These are phyloP conservation scores for Copidosoma aretas DNA, from an alignment of 2,888 invertebrate species.

Conservation along the genomic window DNA sequence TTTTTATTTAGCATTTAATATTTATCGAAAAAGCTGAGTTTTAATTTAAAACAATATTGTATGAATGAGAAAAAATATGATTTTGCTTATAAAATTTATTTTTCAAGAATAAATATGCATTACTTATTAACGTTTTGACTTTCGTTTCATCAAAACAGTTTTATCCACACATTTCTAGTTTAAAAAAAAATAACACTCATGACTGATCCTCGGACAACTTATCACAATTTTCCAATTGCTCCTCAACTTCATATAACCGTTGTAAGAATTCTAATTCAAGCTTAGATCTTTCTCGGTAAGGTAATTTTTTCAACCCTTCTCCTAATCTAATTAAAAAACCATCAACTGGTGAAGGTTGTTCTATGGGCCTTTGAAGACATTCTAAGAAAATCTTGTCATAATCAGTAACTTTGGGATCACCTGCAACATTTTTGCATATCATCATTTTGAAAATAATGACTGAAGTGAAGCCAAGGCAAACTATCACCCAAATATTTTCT, in stretches of 20 bases:
- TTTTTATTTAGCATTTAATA: too few relatives aligned
- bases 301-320: constrained; percentile 26
- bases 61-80: too few relatives aligned
- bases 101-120: too few relatives aligned
- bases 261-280: constrained; percentile 24
- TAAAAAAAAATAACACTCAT: too few relatives aligned
- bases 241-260: constrained; percentile 15
- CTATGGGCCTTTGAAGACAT: constrained; percentile 19
- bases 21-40: too few relatives aligned
- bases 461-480: background rate
- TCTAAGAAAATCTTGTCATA: constrained; percentile 27
- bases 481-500: background rate
- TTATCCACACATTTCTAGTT: too few relatives aligned
- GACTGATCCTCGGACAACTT: too few relatives aligned
- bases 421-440: constrained; percentile 9
- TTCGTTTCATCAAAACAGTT: too few relatives aligned
- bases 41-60: too few relatives aligned
- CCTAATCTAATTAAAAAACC: constrained; percentile 25
- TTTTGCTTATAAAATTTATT: too few relatives aligned
- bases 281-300: constrained; percentile 20
- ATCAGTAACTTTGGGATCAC: background rate
- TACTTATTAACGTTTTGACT: too few relatives aligned
- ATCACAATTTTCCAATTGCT: background rate
- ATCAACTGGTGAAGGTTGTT: constrained; percentile 29
- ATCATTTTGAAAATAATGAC: too few relatives aligned